Base-by-base conservation (phyloP, 2,888 invertebrate genomes). In the Endotricha flammealis region DNA sequence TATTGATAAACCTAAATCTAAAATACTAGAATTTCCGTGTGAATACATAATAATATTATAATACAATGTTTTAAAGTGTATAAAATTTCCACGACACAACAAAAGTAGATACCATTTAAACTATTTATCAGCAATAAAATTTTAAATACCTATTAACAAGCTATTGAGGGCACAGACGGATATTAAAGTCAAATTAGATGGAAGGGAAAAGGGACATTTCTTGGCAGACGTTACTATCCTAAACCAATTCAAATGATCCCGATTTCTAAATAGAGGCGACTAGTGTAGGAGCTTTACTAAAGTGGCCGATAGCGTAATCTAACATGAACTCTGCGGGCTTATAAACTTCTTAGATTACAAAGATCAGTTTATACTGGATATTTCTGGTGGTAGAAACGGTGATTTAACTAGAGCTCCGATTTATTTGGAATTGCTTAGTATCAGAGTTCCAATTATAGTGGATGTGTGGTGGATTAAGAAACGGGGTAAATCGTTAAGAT, bases 401-500 rank as follows among this genome's bases (percentile, higher is more conserved):
- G n/a, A 20, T 8, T 16, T 16, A 16, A 16, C 16, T 16, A 17
- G 32, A 32, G 6, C 32, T 17, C 11, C 8, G 32, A 25, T 25
- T 16, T 8, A 6, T 10, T 10, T 11, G n/a, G 2, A 8, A 17
- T 3, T 11, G 3, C 12, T 25, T 11, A 14, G 8, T 8, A 12
- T 4, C 12, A 14, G 14, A 33, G 68, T 33, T 60, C 64, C 41
- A 27, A 34, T 44, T 60, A 62, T 43, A 48, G 44, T 69, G 70
- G 67, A 57, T 48, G 62, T 42, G 44, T 53, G 44, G 54, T 33
- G 62, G 76, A 78, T 81, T 78, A 76, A 70, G 78, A 75, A 80
- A 74, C 60, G 77, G 76, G 77, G 79, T 75, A 74, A 79, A 81
- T 75, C 67, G 76, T 64, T 54, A 60, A 70, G 77, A 77, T 74